Conservation (phyloP, 2,888 invertebrate genomes). For the Leptinotarsa rubiginosa region DNA sequence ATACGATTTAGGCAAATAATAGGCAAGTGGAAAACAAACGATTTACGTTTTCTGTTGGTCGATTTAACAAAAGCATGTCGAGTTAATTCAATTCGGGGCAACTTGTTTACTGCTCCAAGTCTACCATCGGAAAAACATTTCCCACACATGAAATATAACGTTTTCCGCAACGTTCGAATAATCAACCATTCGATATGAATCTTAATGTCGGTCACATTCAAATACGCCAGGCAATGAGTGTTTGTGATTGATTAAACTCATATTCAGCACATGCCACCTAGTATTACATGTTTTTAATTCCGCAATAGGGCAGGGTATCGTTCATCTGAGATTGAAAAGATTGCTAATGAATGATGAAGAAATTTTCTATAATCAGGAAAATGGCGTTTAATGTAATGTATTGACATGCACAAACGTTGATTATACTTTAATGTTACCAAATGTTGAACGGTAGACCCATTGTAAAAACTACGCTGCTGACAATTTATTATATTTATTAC, state of each 20-base stretch:
- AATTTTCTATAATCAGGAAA: background rate
- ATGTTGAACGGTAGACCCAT: too few species aligned
- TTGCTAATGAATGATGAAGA: background rate
- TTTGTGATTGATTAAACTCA: constrained; percentile 18
- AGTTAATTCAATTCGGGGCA: background rate
- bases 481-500: too few species aligned
- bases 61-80: background rate
- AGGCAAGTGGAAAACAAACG: background rate
- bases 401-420: too few species aligned
- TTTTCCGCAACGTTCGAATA: background rate
- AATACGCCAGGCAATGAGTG: constrained; percentile 3
- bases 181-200: constrained; percentile 5
- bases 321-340: background rate
- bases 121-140: background rate
- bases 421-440: too few species aligned
- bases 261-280: background rate
- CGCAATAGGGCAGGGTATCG: background rate
- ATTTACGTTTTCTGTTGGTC: background rate
- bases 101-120: background rate
- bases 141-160: background rate
- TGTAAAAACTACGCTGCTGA: too few species aligned
- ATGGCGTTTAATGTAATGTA: background rate
- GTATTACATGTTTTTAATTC: background rate
- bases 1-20: background rate
- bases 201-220: constrained; percentile 10